Evolutionary conservation across 2,797 vertebrate genomes (phyloP), one percentile per base, ranked within the genome.

Genomic region (Leucoraja ocellata): DNA sequence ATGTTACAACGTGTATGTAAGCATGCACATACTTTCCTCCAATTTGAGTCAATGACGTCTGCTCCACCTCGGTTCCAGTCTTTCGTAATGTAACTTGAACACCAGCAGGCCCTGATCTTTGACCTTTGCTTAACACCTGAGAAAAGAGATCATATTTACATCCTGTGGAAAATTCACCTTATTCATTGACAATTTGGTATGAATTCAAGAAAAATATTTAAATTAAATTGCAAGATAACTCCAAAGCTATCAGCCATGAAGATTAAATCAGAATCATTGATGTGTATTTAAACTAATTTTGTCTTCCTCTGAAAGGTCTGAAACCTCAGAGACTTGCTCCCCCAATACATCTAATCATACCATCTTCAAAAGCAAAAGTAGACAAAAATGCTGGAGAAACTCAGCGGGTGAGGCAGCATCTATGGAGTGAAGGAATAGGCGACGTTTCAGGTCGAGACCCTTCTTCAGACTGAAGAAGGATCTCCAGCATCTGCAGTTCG

Each of bases 61-160:
- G 98, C 94, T 96, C 97, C 2, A 96, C 95, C 0, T 97, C 97
- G 0, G 97, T 97, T 93, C 97, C 98, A 0, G 94, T 94, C 94
- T 94, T 97, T 94, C 96, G 97, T 94, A 99, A 96, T n/a, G 95
- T 96, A 94, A 99, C 97, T 93, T 98, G 98, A 39, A 99, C 98
- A 83, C 98, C 98, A 4, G 97, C 97, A 0, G 99, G 99, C 76
- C 99, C 99, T 94, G 97, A 95, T 1, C 95, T 94, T 94, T 99
- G 98, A 83, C 98, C 98, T 94, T 98, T 98, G 96, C 99, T 99
- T 94, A 99, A 96, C 93, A 99, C 98, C 99, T 99, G 95, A 8
- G 28, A n/a, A 76, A 92, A 58, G 21, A 91, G 73, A 14, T 74
- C 36, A 74, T 8, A 46, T 25, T 74, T 14, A 21, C 46, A 54